A percentile compares a stretch with the other conserved stretches of the same genome.
phyloP scores from a whole-genome alignment of 2,888 invertebrate genomes.

The Agrochola macilenta region DNA sequence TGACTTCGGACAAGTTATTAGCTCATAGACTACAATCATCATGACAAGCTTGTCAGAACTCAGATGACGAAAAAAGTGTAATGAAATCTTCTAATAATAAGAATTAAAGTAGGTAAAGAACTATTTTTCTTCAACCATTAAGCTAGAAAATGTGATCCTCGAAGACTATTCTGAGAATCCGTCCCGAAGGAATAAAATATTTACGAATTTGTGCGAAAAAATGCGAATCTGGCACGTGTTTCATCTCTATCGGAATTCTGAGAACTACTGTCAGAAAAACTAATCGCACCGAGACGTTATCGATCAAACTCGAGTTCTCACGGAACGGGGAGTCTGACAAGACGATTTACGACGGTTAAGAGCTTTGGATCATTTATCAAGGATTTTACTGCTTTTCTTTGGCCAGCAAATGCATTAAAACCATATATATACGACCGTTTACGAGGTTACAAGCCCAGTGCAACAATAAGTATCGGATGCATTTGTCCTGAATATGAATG shows the following conservation, averaged over 20 bases:
- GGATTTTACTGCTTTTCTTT: constrained; percentile 11
- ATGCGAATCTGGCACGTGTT: constrained; percentile 57
- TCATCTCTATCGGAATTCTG: constrained; percentile 46
- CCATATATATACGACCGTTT: background rate
- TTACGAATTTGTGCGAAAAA: constrained; percentile 42
- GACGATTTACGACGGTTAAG: constrained; percentile 5
- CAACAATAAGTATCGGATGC: constrained; percentile 48
- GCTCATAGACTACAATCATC: constrained; percentile 57
- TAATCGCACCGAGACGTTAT: constrained; percentile 42
- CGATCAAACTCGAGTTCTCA: constrained; percentile 38
- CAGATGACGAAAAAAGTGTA: constrained; percentile 40
- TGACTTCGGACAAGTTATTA: constrained; percentile 63
- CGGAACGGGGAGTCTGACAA: constrained; percentile 6
- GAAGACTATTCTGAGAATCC: constrained; percentile 33
- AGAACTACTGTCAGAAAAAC: constrained; percentile 32
- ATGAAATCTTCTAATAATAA: constrained; percentile 31
- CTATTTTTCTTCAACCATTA: constrained; percentile 5
- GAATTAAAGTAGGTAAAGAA: constrained; percentile 21
- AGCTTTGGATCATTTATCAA: constrained; percentile 20
- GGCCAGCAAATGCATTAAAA: background rate
- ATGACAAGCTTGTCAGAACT: constrained; percentile 42
- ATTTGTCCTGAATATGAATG: constrained; percentile 57
- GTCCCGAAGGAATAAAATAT: constrained; percentile 25
- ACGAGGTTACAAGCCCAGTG: constrained; percentile 11
- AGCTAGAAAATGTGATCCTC: constrained; percentile 32